Evolutionary conservation across 2,113 vertebrate genomes (phyloP).

Genomic region (Parotia lawesii): DNA sequence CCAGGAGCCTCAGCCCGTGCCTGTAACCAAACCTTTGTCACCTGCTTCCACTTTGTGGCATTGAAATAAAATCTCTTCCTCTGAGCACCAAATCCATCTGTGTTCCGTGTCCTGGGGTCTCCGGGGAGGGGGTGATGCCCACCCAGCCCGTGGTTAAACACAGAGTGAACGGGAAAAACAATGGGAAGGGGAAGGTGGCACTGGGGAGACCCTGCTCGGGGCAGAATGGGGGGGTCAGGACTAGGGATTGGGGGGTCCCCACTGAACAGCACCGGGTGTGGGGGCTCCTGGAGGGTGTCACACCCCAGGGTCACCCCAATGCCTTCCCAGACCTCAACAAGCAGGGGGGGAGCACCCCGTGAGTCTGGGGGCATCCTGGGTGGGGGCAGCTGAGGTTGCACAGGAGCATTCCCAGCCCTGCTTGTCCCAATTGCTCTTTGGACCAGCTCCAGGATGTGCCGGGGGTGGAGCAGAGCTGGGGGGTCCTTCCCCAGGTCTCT

Average conservation of each 20-base stretch:
- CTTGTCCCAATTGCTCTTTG: background rate
- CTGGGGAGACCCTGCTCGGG: rapidly evolving
- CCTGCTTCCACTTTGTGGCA: background rate
- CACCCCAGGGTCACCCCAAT: rapidly evolving
- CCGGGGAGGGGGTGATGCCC: rapidly evolving
- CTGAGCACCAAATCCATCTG: background rate
- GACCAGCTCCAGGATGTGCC: background rate
- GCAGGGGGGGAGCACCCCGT: rapidly evolving
- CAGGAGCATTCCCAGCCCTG: background rate
- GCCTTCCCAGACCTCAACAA: background rate
- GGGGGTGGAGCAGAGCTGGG: rapidly evolving
- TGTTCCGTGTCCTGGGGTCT: background rate
- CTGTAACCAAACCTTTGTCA: background rate
- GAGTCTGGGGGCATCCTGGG: too few relatives aligned
- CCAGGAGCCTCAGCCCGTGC: background rate
- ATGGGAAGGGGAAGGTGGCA: background rate
- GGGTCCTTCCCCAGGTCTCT: background rate
- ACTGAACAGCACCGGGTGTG: background rate
- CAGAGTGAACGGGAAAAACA: too few relatives aligned
- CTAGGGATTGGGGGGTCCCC: background rate
- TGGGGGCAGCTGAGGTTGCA: background rate
- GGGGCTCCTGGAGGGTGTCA: background rate
- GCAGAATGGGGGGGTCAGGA: background rate
- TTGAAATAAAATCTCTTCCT: slow-evolving; percentile 3
- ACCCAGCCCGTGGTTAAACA: rapidly evolving